Evolutionary conservation across 2,888 invertebrate genomes (phyloP).

Genomic region (Euplagia quadripunctaria): DNA sequence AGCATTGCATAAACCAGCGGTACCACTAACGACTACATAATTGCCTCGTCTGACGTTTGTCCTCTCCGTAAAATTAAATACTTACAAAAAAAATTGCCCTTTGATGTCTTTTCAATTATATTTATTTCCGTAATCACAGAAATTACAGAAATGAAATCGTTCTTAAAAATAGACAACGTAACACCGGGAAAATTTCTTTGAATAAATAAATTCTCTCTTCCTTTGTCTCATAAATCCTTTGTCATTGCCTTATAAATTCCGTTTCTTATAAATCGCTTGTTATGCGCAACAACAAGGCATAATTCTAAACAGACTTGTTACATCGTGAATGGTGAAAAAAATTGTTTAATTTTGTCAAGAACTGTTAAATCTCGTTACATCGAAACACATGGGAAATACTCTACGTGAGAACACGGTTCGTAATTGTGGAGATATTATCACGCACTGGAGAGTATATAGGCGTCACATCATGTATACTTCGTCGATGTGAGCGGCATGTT

Average conservation of each 20-base stretch:
- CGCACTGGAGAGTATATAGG: constrained; percentile 57
- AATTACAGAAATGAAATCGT: constrained; percentile 45
- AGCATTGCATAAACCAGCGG: constrained; percentile 50
- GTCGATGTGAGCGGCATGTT: constrained; percentile 33
- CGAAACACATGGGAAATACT: constrained; percentile 68
- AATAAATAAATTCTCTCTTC: constrained; percentile 52
- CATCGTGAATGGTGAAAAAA: constrained; percentile 41
- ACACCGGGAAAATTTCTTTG: constrained; percentile 36
- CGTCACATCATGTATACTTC: constrained; percentile 36
- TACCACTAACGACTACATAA: constrained; percentile 54
- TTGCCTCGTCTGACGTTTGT: constrained; percentile 54
- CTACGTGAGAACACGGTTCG: constrained; percentile 68
- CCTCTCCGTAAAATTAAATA: constrained; percentile 38
- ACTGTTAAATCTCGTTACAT: constrained; percentile 60
- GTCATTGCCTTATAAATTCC: constrained; percentile 52
- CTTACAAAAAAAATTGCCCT: constrained; percentile 35
- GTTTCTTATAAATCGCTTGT: constrained; percentile 55
- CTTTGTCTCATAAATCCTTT: constrained; percentile 57
- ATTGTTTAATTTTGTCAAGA: constrained; percentile 47
- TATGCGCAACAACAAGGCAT: constrained; percentile 52
- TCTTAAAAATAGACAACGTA: constrained; percentile 42
- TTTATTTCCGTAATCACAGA: constrained; percentile 48
- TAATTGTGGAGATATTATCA: constrained; percentile 67
- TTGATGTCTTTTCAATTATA: constrained; percentile 42
- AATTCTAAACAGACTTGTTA: constrained; percentile 46